Evolutionary conservation across 1,140 invertebrate genomes (phyloP).

Genomic region (Arctopsyche grandis): DNA sequence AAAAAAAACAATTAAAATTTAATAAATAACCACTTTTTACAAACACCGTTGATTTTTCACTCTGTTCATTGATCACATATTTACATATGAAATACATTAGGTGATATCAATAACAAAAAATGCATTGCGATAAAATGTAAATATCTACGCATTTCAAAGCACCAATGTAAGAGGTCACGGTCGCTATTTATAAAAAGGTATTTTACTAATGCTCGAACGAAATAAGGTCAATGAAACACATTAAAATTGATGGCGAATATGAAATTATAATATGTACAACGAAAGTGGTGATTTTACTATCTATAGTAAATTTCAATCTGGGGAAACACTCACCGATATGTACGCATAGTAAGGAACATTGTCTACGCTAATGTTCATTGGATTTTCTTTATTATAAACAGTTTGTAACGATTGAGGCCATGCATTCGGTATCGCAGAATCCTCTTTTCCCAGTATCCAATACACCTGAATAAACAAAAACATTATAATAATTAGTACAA

Average conservation of each 20-base stretch:
- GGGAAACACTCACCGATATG: slow-evolving; percentile 75
- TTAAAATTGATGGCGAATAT: not conserved
- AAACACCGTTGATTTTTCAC: too few species aligned
- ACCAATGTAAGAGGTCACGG: not conserved
- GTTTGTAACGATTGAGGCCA: slow-evolving; percentile 83
- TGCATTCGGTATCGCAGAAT: slow-evolving; percentile 73
- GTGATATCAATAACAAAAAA: too few species aligned
- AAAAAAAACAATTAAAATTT: too few species aligned
- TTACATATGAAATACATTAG: too few species aligned
- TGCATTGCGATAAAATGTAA: too few species aligned
- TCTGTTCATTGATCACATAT: too few species aligned
- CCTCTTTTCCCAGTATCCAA: slow-evolving; percentile 81
- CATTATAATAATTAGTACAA: not conserved
- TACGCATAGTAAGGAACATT: slow-evolving; percentile 73
- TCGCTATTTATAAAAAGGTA: not conserved
- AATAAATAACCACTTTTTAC: too few species aligned
- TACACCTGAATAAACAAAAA: slow-evolving; percentile 77
- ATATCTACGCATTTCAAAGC: too few species aligned
- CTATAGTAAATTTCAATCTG: not conserved
- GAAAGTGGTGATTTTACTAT: too few species aligned
- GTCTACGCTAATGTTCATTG: slow-evolving; percentile 76
- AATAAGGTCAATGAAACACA: slow-evolving; percentile 18
- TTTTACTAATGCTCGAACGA: not conserved
- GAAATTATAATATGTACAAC: slow-evolving; percentile 6
- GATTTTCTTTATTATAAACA: slow-evolving; percentile 77